Evolutionary conservation across 2,888 invertebrate species (phyloP), one percentile per base, ranked within the genome.

Genomic region (Dexiosoma caninum): DNA sequence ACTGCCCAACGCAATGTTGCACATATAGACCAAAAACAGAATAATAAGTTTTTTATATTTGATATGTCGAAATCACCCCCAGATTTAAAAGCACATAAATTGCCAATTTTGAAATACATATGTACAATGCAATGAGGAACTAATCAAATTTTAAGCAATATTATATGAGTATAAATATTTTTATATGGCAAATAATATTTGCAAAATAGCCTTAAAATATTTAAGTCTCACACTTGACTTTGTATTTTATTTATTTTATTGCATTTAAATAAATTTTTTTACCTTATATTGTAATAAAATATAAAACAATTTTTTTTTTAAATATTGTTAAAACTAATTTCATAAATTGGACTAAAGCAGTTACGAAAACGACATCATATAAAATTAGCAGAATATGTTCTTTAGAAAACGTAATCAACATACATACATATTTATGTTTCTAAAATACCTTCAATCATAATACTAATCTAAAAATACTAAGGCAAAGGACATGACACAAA

Each of bases 401-500:
- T 42, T 40, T n/a, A 55, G 9, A 23, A 5, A 12, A 16, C 62
- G 53, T 37, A 57, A 30, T 37, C 44, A 32, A 42, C 21, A 16
- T 10, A 19, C n/a, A n/a, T n/a, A n/a, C n/a, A n/a, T n/a, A n/a
- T 46, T 3, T 14, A 21, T n/a, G 12, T 6, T 1, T 8, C n/a
- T 2, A 21, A 21, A 14, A 49, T 1, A 32, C 0, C 2, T 55
- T 40, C 91, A 95, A 87, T 96, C 96, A 92, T 99, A 99, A 90
- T 99, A 99, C 99, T 99, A 99, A 91, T 99, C 98, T 66, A 99
- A 92, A 90, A 99, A 99, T 9, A 99, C 91, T 64, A 99, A 91
- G 19, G 98, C 96, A 89, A 99, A 97, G 42, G 98, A 97, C 94
- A 98, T 95, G 42, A 99, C 97, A 84, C 99, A 91, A 69, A 99